Percentiles rank a stretch among this genome's conserved stretches.
phyloP scores from a whole-genome alignment of 2,797 vertebrate genomes.

The Hipposideros larvatus region DNA sequence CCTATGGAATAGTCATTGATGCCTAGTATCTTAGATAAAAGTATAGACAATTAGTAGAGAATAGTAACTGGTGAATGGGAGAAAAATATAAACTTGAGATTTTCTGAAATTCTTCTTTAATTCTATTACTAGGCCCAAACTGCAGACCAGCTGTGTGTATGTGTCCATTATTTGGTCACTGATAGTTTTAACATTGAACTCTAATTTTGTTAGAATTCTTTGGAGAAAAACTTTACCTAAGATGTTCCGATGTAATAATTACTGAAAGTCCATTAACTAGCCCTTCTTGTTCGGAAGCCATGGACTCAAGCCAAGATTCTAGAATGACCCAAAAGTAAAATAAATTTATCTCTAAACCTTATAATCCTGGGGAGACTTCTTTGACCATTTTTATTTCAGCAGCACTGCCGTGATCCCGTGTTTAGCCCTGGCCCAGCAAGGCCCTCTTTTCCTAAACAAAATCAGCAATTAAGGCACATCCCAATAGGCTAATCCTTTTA shows the following conservation, averaged over 20 bases:
- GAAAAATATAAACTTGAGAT: not conserved
- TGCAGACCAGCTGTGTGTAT: not conserved
- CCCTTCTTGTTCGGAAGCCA: not conserved
- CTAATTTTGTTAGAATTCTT: not conserved
- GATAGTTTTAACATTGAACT: not conserved
- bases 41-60: not conserved
- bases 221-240: conserved; percentile 29
- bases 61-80: not conserved
- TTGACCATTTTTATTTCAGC: not conserved
- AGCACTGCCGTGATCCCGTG: not conserved
- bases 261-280: not conserved
- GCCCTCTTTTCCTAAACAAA: not conserved
- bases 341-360: not conserved
- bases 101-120: conserved; percentile 14
- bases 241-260: not conserved
- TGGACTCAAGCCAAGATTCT: not conserved
- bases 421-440: not conserved
- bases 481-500: not conserved
- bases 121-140: not conserved
- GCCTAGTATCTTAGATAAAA: not conserved
- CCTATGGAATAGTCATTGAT: not conserved
- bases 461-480: not conserved
- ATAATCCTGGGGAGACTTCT: not conserved
- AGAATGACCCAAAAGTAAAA: not conserved
- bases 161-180: not conserved